Percentiles rank a stretch among this genome's conserved stretches.
These are phyloP conservation scores for Dichetophora obliterata DNA, from an alignment of 2,888 invertebrate genomes.

Conservation along the genomic window DNA sequence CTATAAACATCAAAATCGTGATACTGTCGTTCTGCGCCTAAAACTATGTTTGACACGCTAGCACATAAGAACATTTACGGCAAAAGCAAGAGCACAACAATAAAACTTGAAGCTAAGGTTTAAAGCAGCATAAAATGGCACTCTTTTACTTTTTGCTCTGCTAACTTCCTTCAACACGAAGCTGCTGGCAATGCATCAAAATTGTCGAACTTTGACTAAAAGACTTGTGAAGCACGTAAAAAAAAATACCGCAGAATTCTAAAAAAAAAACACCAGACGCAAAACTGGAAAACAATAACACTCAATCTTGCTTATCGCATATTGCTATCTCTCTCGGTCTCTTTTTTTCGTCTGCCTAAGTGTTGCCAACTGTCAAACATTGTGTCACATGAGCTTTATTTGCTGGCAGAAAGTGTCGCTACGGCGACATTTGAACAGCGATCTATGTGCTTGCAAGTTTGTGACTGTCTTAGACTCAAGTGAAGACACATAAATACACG, in stretches of 20 bases:
- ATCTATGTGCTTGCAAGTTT: neutral
- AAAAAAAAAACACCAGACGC: neutral
- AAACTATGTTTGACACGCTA: neutral
- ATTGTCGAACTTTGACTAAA: neutral
- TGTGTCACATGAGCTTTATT: conserved; percentile 12
- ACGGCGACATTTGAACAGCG: conserved; percentile 4
- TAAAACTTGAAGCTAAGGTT: neutral
- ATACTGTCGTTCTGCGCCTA: neutral
- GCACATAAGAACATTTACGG: too few species aligned
- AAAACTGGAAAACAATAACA: neutral
- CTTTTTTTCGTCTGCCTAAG: neutral
- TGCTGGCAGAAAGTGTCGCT: neutral
- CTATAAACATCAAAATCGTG: neutral
- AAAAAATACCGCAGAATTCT: neutral
- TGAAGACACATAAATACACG: neutral
- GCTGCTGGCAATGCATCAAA: neutral
- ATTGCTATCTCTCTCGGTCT: too few species aligned
- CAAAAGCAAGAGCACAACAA: neutral
- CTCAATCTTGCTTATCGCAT: neutral
- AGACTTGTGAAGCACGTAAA: neutral
- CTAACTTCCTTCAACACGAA: neutral
- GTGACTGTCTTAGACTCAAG: neutral
- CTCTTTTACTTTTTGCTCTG: neutral
- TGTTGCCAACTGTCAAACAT: conserved; percentile 1
- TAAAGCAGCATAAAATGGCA: neutral